Conservation (phyloP, 2,797 vertebrate species). For the Lophotriccus pileatus region DNA sequence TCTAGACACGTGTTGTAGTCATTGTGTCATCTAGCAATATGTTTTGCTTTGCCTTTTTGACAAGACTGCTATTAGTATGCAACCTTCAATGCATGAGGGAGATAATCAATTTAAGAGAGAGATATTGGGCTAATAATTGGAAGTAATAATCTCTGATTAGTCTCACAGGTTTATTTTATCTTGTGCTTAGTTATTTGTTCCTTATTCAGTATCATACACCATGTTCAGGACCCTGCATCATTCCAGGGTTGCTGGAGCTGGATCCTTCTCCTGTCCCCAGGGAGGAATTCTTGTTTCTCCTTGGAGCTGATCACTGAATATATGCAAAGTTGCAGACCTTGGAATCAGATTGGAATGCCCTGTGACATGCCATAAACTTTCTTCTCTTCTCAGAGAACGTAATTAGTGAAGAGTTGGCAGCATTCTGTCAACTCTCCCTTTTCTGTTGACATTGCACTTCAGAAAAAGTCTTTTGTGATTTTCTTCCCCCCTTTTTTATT, state of each 20-base stretch:
- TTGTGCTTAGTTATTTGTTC: background rate
- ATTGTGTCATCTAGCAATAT: background rate
- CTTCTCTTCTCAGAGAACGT: background rate
- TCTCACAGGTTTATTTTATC: background rate
- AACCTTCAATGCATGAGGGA: background rate
- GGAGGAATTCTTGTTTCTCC: background rate
- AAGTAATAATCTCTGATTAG: background rate
- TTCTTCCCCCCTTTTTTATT: background rate
- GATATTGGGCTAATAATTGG: background rate
- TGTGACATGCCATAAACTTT: background rate
- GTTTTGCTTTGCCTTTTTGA: background rate
- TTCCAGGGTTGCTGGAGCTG: background rate
- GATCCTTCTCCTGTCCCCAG: background rate
- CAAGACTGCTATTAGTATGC: background rate
- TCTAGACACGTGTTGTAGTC: background rate
- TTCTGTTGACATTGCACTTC: conserved; percentile 3
- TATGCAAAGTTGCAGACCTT: background rate
- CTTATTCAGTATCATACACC: background rate
- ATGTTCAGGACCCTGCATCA: background rate
- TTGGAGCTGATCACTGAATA: background rate
- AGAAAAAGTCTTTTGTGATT: background rate
- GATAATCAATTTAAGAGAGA: background rate
- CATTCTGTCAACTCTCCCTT: background rate
- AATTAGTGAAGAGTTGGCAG: background rate
- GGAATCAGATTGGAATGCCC: background rate